These are phyloP conservation scores for Chaenodraco wilsoni DNA, from an alignment of 2,797 vertebrate genomes.

Conservation along the genomic window DNA sequence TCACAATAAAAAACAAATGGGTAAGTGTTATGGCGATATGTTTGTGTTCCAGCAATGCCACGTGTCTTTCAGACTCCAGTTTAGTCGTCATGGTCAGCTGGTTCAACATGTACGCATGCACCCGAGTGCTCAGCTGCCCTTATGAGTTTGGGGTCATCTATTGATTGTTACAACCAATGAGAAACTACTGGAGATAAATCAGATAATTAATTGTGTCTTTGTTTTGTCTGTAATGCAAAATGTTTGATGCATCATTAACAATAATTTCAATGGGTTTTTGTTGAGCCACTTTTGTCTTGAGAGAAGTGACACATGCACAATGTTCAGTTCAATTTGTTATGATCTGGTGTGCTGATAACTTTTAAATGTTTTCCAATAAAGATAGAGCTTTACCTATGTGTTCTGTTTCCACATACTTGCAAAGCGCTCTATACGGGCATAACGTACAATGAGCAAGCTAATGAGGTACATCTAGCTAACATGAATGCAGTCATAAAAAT, in stretches of 20 bases:
- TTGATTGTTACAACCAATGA: conserved; percentile 39
- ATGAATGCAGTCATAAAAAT: too few relatives aligned
- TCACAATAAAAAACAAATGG: conserved; percentile 1
- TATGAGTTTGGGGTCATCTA: conserved; percentile 16
- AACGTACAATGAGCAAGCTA: too few relatives aligned
- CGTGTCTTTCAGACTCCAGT: neutral
- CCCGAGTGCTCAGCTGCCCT: conserved; percentile 1
- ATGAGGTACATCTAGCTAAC: too few relatives aligned
- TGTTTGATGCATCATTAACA: conserved; percentile 8
- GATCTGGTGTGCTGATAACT: too few relatives aligned
- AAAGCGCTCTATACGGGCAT: too few relatives aligned
- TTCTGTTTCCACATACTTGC: too few relatives aligned
- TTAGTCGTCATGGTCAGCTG: conserved; percentile 1
- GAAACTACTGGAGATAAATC: conserved; percentile 5
- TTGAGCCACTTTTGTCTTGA: neutral
- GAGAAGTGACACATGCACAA: neutral
- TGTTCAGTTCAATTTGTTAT: too few relatives aligned
- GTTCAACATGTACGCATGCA: conserved; percentile 26
- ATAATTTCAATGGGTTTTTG: neutral
- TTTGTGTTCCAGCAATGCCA: neutral
- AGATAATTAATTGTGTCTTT: neutral
- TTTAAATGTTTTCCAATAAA: too few relatives aligned
- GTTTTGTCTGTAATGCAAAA: conserved; percentile 2
- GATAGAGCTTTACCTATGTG: too few relatives aligned
- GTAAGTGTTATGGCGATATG: conserved; percentile 4